Percentiles rank a stretch among this genome's conserved stretches.
phyloP scores from a whole-genome alignment of 2,113 vertebrate species.

The Etia nguti region DNA sequence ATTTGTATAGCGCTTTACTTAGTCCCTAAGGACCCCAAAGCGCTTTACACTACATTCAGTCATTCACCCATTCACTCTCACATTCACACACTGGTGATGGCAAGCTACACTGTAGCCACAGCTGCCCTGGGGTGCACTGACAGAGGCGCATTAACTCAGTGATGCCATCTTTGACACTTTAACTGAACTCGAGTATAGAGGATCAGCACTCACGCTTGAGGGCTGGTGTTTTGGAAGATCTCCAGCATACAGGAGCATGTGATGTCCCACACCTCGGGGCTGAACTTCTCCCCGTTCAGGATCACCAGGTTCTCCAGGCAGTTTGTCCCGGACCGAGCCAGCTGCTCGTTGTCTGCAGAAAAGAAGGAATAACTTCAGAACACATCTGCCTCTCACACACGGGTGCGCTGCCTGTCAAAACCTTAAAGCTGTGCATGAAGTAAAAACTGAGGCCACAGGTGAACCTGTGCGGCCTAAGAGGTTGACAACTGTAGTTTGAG shows the following conservation, averaged over 20 bases:
- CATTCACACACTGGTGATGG: too few species aligned
- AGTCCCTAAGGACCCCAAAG: too few species aligned
- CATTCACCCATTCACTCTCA: too few species aligned
- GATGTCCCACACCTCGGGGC: constrained; percentile 87
- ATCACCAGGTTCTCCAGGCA: constrained; percentile 97
- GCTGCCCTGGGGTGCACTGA: too few species aligned
- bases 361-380: not conserved
- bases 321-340: constrained; percentile 96
- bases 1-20: too few species aligned
- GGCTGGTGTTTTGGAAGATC: constrained; percentile 95
- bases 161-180: not conserved
- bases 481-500: not conserved
- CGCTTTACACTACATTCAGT: too few species aligned
- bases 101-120: too few species aligned
- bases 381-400: not conserved
- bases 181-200: not conserved
- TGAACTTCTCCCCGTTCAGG: constrained; percentile 95
- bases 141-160: not conserved
- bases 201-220: constrained; percentile 63
- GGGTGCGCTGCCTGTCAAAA: not conserved
- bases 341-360: constrained; percentile 89
- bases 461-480: not conserved
- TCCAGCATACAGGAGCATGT: constrained; percentile 95
- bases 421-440: not conserved
- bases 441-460: not conserved